Conservation (phyloP, 1,140 invertebrate genomes). For the Scaptomyza hsui region DNA sequence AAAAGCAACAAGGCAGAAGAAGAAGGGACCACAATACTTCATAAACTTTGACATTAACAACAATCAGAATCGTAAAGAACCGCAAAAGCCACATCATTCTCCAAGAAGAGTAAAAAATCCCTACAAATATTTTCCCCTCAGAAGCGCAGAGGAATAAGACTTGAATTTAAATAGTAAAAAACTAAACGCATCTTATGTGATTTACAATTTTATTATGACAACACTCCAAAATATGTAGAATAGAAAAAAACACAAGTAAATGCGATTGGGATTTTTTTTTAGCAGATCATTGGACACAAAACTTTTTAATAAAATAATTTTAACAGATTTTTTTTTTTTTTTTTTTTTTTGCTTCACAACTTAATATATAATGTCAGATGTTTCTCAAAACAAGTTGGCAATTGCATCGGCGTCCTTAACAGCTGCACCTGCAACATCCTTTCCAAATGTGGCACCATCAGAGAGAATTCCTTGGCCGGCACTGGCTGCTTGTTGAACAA, state of each 20-base stretch:
- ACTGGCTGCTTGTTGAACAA: too few species aligned
- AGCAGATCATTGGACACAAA: too few species aligned
- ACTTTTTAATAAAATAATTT: too few species aligned
- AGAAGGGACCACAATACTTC: slow-evolving; percentile 1
- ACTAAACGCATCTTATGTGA: too few species aligned
- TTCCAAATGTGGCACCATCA: background rate
- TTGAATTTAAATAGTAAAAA: slow-evolving; percentile 2
- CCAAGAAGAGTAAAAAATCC: background rate
- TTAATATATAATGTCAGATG: background rate
- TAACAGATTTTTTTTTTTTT: too few species aligned
- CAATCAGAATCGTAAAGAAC: slow-evolving; percentile 10
- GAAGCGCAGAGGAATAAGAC: slow-evolving; percentile 29
- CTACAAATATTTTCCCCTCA: slow-evolving; percentile 42
- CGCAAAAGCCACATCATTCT: background rate
- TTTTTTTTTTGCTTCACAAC: slow-evolving; percentile 7
- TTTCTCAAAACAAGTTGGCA: slow-evolving; percentile 3
- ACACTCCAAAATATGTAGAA: background rate
- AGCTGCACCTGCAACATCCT: slow-evolving; percentile 3
- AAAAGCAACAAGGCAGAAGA: background rate
- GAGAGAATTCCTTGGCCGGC: too few species aligned
- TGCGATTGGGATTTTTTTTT: too few species aligned
- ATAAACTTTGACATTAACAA: slow-evolving; percentile 49
- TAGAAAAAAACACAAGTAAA: background rate
- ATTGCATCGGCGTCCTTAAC: slow-evolving; percentile 1
- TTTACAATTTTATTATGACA: background rate